Conservation (phyloP, 2,113 vertebrate species). For the Notarius quadriscutis region DNA sequence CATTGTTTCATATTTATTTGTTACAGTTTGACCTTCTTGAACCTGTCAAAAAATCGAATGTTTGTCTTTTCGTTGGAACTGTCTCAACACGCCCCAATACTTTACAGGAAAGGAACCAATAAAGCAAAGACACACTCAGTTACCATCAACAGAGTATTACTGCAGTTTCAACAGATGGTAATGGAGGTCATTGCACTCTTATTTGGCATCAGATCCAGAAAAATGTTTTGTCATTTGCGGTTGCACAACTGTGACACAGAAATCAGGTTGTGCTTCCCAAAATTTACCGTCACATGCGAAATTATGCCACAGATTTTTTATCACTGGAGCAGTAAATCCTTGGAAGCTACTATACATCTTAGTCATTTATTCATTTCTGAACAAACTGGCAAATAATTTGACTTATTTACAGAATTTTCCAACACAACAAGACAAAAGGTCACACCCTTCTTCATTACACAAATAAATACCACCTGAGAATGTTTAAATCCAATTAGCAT, state of each 20-base stretch:
- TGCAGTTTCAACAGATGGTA: neutral
- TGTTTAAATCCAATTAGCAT: no score
- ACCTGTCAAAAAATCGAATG: neutral
- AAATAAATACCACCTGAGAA: no score
- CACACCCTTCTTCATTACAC: no score
- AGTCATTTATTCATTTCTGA: neutral
- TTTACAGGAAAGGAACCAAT: no score
- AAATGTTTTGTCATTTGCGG: neutral
- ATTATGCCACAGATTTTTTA: neutral
- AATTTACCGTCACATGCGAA: neutral
- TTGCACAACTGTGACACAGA: neutral
- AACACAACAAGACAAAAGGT: neutral
- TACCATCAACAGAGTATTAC: neutral
- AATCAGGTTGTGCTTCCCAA: neutral
- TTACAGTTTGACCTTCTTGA: neutral
- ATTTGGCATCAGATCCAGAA: neutral
- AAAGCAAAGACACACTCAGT: no score
- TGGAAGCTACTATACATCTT: no score
- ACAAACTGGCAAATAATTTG: neutral
- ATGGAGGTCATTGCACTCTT: neutral
- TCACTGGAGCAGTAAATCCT: neutral
- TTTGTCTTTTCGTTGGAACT: neutral
- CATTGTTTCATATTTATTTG: neutral
- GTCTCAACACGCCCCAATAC: no score
- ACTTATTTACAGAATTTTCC: neutral